Conservation (phyloP, 2,113 vertebrate genomes). For the Spermophilus dauricus region DNA sequence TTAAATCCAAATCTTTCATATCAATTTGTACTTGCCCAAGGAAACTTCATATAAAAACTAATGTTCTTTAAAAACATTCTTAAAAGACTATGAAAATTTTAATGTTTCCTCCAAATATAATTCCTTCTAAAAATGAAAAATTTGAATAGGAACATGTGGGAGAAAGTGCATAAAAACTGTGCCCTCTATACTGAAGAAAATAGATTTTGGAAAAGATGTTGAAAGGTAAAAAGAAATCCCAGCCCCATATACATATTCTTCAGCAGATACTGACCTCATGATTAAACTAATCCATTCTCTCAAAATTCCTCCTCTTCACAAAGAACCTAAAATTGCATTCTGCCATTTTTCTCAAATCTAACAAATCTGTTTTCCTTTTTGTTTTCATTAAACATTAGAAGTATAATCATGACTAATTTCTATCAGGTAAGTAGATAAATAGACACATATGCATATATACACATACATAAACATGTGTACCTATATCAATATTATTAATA, state of each 20-base stretch:
- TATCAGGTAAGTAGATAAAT: not conserved
- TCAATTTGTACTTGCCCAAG: not conserved
- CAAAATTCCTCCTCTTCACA: conserved; percentile 5
- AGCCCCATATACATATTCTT: not conserved
- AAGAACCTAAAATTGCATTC: conserved; percentile 22
- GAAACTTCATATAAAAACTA: conserved; percentile 49
- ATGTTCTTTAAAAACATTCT: conserved; percentile 52
- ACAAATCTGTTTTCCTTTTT: not conserved
- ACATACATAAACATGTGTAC: not conserved
- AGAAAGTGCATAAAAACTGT: not conserved
- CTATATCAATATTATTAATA: not conserved
- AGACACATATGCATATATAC: not conserved
- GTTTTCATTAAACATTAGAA: not conserved
- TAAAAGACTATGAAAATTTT: conserved; percentile 31
- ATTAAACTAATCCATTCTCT: not conserved
- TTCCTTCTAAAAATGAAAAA: conserved; percentile 58
- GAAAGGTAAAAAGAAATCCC: not conserved
- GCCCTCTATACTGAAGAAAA: not conserved
- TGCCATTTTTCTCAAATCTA: conserved; percentile 42
- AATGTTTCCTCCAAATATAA: not conserved
- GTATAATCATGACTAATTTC: conserved; percentile 18
- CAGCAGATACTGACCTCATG: not conserved
- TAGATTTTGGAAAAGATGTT: conserved; percentile 37
- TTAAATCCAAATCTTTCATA: conserved; percentile 46
- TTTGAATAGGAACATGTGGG: conserved; percentile 32